A percentile compares a stretch with the other conserved stretches of the same genome.
These are phyloP conservation scores for Erithacus rubecula DNA, from an alignment of 2,797 vertebrate species.

Conservation along the genomic window DNA sequence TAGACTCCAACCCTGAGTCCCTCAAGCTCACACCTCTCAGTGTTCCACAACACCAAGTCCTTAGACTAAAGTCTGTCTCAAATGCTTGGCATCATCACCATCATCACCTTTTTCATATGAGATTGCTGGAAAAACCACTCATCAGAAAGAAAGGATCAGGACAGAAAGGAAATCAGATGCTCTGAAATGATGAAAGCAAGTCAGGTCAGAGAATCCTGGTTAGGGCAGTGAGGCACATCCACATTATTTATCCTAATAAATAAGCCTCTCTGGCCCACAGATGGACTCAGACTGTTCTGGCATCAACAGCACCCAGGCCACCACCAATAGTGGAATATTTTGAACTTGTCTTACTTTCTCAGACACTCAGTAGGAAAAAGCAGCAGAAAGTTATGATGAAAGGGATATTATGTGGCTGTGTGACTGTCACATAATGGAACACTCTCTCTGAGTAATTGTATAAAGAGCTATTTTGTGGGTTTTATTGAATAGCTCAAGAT, in stretches of 20 bases:
- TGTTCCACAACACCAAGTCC: background rate
- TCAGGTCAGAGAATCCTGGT: background rate
- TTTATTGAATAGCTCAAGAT: conserved; percentile 50
- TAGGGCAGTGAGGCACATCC: background rate
- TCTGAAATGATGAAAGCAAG: background rate
- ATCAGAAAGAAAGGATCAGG: background rate
- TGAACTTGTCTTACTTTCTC: background rate
- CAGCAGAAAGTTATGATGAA: conserved; percentile 7
- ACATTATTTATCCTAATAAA: background rate
- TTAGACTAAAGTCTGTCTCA: background rate
- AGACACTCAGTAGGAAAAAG: background rate
- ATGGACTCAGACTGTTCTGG: background rate
- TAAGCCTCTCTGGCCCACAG: background rate
- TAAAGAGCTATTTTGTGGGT: conserved; percentile 38
- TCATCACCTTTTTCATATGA: background rate
- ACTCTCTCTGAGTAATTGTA: conserved; percentile 19
- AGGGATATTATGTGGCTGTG: background rate
- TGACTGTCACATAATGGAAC: conserved; percentile 52
- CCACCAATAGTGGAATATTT: background rate
- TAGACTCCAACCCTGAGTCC: background rate
- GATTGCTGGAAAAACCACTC: background rate
- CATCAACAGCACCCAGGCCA: background rate
- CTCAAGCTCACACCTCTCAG: background rate
- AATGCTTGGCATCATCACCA: background rate
- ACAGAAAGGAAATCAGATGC: background rate